Percentiles rank a stretch among this genome's conserved stretches.
These are phyloP conservation scores for Nymphalis urticae DNA, from an alignment of 2,888 invertebrate species.

Conservation along the genomic window DNA sequence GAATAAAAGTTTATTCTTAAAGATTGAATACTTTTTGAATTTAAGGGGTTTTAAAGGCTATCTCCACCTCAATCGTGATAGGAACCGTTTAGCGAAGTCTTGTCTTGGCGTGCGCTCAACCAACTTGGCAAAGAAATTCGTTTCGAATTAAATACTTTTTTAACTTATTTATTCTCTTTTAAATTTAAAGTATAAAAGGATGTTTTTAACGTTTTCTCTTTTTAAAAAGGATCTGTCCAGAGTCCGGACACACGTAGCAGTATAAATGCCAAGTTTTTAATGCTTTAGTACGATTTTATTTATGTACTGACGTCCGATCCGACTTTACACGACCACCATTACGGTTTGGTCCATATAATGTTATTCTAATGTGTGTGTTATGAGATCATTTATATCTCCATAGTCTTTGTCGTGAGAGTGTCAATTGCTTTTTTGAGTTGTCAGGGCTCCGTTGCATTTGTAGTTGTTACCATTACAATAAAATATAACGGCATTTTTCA, in stretches of 20 bases:
- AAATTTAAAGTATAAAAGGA: conserved; percentile 7
- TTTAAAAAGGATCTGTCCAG: background rate
- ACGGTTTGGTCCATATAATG: too few species aligned
- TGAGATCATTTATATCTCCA: too few species aligned
- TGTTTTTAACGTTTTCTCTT: background rate
- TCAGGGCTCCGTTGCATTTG: too few species aligned
- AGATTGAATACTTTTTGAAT: background rate
- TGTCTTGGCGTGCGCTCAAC: conserved; percentile 59
- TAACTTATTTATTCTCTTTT: conserved; percentile 33
- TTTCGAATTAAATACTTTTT: conserved; percentile 36
- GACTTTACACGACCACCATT: too few species aligned
- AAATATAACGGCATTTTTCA: too few species aligned
- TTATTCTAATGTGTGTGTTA: too few species aligned
- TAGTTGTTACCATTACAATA: too few species aligned
- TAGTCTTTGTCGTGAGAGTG: too few species aligned
- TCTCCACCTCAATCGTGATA: conserved; percentile 54
- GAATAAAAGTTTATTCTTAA: background rate
- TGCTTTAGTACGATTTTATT: too few species aligned
- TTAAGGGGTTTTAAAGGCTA: conserved; percentile 36
- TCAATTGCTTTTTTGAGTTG: too few species aligned
- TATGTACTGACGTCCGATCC: too few species aligned
- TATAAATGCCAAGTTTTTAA: too few species aligned
- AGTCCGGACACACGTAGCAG: background rate
- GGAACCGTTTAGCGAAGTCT: conserved; percentile 50
- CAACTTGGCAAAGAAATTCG: conserved; percentile 51